phyloP scores from a whole-genome alignment of 2,888 invertebrate species.

The Xestia xanthographa region DNA sequence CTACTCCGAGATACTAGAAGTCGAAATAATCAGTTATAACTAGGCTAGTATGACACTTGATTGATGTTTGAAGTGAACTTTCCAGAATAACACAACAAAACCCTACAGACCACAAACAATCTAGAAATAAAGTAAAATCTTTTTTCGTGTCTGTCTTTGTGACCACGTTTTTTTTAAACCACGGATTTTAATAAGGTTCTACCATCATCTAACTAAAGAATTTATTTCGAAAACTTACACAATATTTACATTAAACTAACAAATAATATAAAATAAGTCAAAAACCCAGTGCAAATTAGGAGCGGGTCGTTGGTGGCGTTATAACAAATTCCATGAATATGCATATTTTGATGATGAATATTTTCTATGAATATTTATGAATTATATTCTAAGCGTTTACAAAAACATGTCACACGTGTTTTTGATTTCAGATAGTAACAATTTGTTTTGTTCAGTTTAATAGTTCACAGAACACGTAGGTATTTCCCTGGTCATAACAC shows the following conservation, averaged over 20 bases:
- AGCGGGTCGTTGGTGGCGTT: no score
- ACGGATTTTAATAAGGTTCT: no score
- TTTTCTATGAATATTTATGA: no score
- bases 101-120: background rate
- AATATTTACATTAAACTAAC: background rate
- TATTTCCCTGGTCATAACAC: slow-evolving; percentile 18
- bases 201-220: background rate
- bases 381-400: background rate
- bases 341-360: no score
- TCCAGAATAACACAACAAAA: background rate
- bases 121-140: background rate
- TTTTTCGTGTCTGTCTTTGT: background rate
- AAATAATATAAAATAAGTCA: background rate
- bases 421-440: background rate
- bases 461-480: slow-evolving; percentile 2
- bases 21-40: background rate
- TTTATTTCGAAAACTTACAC: background rate
- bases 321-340: no score
- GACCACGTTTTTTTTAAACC: background rate
- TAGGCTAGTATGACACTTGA: background rate
- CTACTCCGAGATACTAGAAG: background rate
- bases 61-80: background rate
- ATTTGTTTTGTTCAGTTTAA: slow-evolving; percentile 13
- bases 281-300: background rate
- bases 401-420: background rate